These are phyloP conservation scores for Caenorhabditis sp. DNA, from an alignment of 2,888 invertebrate species.

Conservation along the genomic window DNA sequence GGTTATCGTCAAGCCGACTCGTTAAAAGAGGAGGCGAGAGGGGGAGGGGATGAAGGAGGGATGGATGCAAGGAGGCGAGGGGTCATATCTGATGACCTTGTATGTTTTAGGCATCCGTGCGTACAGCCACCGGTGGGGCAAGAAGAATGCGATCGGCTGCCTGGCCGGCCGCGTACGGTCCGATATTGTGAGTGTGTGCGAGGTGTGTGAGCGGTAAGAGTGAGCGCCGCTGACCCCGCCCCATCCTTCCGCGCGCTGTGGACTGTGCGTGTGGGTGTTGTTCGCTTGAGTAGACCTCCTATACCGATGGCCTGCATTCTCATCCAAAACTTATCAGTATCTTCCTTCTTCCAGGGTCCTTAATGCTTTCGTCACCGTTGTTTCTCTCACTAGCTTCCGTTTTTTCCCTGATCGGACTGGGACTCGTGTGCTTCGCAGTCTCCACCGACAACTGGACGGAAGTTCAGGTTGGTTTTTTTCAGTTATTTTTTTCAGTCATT, in stretches of 20 bases:
- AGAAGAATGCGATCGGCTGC: slow-evolving; percentile 47
- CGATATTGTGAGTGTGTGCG: slow-evolving; percentile 38
- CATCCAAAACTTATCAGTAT: slow-evolving; percentile 31
- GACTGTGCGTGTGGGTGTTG: slow-evolving; percentile 56
- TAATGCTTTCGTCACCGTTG: slow-evolving; percentile 84
- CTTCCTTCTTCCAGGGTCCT: slow-evolving; percentile 3
- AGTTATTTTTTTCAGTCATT: too few relatives aligned
- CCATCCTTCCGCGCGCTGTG: slow-evolving; percentile 51
- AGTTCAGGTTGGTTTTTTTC: slow-evolving; percentile 88
- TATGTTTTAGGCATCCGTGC: slow-evolving; percentile 59
- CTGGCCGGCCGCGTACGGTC: slow-evolving; percentile 40
- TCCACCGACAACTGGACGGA: slow-evolving; percentile 97
- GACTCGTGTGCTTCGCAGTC: slow-evolving; percentile 92
- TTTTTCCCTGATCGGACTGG: slow-evolving; percentile 93
- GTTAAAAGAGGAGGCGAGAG: slow-evolving; percentile 7
- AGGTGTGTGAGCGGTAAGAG: slow-evolving; percentile 31
- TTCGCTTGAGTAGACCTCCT: slow-evolving; percentile 56
- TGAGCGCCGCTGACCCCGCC: slow-evolving; percentile 54
- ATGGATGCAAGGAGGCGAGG: slow-evolving; percentile 22
- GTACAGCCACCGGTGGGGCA: slow-evolving; percentile 33
- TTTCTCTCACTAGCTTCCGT: slow-evolving; percentile 95
- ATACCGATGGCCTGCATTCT: slow-evolving; percentile 40
- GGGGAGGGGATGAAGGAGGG: slow-evolving; percentile 4
- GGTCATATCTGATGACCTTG: slow-evolving; percentile 62
- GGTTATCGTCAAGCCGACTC: slow-evolving; percentile 45